Evolutionary conservation across 2,888 invertebrate genomes (phyloP), one percentile per base, ranked within the genome.

Genomic region (Orchesella flavescens): DNA sequence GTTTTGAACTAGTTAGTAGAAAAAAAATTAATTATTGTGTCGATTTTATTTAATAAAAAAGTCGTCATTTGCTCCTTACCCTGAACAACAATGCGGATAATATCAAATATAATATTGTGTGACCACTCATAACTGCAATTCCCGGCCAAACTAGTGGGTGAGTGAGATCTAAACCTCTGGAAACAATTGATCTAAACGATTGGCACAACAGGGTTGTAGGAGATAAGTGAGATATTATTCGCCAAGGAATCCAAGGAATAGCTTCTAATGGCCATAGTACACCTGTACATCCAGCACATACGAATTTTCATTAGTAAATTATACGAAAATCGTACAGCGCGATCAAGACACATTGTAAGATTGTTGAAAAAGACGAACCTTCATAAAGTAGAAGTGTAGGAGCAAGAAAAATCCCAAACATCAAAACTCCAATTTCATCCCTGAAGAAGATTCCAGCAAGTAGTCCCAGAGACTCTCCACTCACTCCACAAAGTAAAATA

Each of bases 201-300:
- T 71, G 72, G 9, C 76, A 55, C 24, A 59, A 57, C n/a, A 83
- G n/a, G 13, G 82, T 76, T 0, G 82, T 76, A 0, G 82, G 82
- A 1, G 57, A 57, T 1, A 19, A 9, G 57, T 65, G 57, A 0
- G 71, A 71, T 44, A 83, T 71, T 3, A 10, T 55, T 15, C 15
- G 12, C 12, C n/a, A 17, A 9, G 24, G 7, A 17, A n/a, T 1
- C 12, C n/a, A 17, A 9, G 24, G 7, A 69, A 75, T 75, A 21
- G 75, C 69, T 53, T 81, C 46, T 10, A 80, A 3, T 0, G 81
- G 81, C 74, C 75, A 75, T 13, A 74, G 9, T 0, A 55, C 55
- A 21, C 80, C 79, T 79, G 34, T 34, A 34, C 2, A 34, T 4
- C 7, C 34, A 34, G 34, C n/a, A n/a, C n/a, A n/a, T n/a, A n/a